phyloP scores from a whole-genome alignment of 1,140 invertebrate species.

The Dendrolimus punctatus region DNA sequence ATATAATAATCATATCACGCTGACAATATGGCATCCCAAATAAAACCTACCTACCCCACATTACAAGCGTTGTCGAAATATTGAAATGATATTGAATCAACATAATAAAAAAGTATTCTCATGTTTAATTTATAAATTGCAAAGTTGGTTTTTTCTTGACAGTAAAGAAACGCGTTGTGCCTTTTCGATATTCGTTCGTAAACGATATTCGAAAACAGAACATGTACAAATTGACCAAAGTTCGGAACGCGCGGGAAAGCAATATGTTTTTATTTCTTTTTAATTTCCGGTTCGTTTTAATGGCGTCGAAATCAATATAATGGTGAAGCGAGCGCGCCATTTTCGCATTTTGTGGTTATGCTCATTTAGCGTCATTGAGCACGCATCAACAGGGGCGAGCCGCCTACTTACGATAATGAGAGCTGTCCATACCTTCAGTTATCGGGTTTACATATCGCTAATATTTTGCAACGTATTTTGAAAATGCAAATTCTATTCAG shows the following conservation, averaged over 20 bases:
- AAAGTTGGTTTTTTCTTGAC: slow-evolving; percentile 18
- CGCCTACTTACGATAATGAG: slow-evolving; percentile 33
- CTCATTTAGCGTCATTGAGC: slow-evolving; percentile 64
- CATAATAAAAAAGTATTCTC: slow-evolving; percentile 9
- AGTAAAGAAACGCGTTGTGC: slow-evolving; percentile 15
- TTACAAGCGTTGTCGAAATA: slow-evolving; percentile 19
- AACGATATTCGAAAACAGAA: slow-evolving; percentile 55
- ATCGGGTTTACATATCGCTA: slow-evolving; percentile 4
- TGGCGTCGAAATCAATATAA: slow-evolving; percentile 71
- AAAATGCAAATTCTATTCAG: no score
- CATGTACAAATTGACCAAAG: slow-evolving; percentile 67
- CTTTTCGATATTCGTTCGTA: slow-evolving; percentile 32
- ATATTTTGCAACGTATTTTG: slow-evolving; percentile 4
- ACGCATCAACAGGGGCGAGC: slow-evolving; percentile 32
- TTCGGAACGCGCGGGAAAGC: slow-evolving; percentile 66
- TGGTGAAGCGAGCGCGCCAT: slow-evolving; percentile 61
- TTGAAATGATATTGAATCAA: slow-evolving; percentile 27
- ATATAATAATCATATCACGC: slow-evolving; percentile 70
- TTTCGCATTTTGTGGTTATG: slow-evolving; percentile 67
- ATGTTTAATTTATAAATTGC: slow-evolving; percentile 11
- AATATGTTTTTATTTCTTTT: slow-evolving; percentile 71
- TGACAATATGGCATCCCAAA: slow-evolving; percentile 68
- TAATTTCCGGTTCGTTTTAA: slow-evolving; percentile 70
- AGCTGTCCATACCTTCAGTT: slow-evolving; percentile 23
- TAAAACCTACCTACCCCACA: slow-evolving; percentile 65